Evolutionary conservation across 2,113 vertebrate species (phyloP).

Genomic region (Meles meles): DNA sequence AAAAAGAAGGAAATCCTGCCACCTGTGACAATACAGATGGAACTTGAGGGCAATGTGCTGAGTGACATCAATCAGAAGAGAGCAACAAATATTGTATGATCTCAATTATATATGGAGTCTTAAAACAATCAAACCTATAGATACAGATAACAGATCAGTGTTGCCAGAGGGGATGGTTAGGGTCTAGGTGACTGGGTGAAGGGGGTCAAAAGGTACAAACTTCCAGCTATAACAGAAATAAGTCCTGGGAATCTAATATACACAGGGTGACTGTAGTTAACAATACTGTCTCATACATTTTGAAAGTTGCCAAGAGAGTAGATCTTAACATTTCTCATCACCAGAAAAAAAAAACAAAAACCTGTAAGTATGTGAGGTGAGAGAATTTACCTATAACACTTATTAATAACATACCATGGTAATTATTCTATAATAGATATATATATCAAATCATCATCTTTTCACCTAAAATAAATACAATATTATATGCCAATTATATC

Average conservation of each 20-base stretch:
- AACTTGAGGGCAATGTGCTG: background rate
- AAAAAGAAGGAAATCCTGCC: background rate
- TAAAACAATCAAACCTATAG: background rate
- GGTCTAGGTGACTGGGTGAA: background rate
- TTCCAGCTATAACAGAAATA: background rate
- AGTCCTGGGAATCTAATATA: background rate
- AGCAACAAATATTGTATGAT: background rate
- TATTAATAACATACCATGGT: background rate
- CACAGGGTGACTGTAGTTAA: background rate
- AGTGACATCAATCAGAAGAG: background rate
- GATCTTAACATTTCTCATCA: background rate
- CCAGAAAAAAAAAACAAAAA: background rate
- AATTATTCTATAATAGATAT: background rate
- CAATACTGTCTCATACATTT: background rate
- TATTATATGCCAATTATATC: background rate
- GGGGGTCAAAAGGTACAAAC: background rate
- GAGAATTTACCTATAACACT: background rate
- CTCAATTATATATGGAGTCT: background rate
- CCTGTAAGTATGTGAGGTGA: background rate
- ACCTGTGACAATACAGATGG: background rate
- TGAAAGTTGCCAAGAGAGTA: background rate
- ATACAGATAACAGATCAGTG: background rate
- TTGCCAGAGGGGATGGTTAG: background rate
- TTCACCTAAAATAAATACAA: background rate
- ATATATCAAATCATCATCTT: background rate